Percentiles rank a stretch among this genome's conserved stretches.
Evolutionary conservation across 2,888 invertebrate species (phyloP).

Genomic region (Pantelozetes paolii): DNA sequence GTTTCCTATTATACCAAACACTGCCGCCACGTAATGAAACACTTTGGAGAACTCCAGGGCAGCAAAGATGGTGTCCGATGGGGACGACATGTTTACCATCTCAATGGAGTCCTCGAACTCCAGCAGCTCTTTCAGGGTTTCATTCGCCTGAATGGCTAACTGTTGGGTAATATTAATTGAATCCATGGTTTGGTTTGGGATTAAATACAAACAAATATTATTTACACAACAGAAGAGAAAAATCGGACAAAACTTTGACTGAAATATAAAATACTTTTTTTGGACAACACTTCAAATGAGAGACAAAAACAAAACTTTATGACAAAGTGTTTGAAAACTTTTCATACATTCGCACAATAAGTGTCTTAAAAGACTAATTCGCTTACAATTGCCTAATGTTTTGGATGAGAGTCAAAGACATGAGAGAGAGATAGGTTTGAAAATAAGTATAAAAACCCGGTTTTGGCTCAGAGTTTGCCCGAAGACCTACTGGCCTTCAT

Average conservation of each 20-base stretch:
- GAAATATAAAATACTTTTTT: neutral
- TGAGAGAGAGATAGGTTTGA: neutral
- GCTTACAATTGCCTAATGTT: neutral
- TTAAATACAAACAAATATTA: neutral
- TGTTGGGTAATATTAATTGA: constrained; percentile 38
- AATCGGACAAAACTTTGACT: neutral
- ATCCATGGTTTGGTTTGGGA: constrained; percentile 26
- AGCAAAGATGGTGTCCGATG: constrained; percentile 37
- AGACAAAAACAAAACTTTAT: neutral
- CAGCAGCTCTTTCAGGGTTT: constrained; percentile 39
- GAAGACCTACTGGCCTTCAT: constrained; percentile 30
- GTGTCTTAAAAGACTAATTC: constrained; percentile 9
- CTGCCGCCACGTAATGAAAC: constrained; percentile 39
- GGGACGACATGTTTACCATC: constrained; percentile 24
- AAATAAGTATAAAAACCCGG: neutral
- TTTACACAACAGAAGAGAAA: neutral
- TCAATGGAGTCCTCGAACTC: constrained; percentile 41
- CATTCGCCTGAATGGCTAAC: constrained; percentile 41
- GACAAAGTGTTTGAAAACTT: neutral
- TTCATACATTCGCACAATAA: constrained; percentile 17
- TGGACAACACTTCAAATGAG: too few relatives aligned
- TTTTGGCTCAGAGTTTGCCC: constrained; percentile 7
- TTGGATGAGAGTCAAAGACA: constrained; percentile 18
- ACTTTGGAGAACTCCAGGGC: constrained; percentile 41
- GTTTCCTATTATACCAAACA: constrained; percentile 41